These are phyloP conservation scores for Drosophila funebris DNA, from an alignment of 1,140 invertebrate genomes.

Conservation along the genomic window DNA sequence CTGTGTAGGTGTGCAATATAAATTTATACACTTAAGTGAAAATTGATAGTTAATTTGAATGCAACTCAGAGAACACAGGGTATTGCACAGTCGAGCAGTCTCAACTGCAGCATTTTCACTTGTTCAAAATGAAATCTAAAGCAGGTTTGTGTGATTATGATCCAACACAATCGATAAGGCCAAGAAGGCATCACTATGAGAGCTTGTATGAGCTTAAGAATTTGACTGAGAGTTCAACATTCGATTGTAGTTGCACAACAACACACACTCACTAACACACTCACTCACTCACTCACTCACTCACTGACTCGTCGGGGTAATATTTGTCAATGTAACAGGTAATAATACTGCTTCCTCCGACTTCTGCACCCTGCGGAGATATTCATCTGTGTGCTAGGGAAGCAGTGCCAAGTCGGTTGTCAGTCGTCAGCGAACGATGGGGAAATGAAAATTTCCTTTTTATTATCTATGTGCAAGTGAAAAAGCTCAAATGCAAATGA, in stretches of 20 bases:
- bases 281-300: too few relatives aligned
- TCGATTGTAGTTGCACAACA: background rate
- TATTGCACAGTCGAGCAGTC: too few relatives aligned
- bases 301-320: background rate
- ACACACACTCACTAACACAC: background rate
- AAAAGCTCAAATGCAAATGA: too few relatives aligned
- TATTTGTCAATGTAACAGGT: constrained; percentile 30
- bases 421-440: constrained; percentile 17
- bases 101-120: too few relatives aligned
- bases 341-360: background rate
- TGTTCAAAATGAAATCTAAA: too few relatives aligned
- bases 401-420: constrained; percentile 26
- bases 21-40: too few relatives aligned
- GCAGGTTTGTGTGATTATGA: background rate
- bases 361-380: background rate
- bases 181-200: background rate
- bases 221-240: background rate
- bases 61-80: too few relatives aligned
- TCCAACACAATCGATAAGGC: background rate
- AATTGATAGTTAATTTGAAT: too few relatives aligned
- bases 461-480: constrained; percentile 51
- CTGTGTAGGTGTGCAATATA: too few relatives aligned
- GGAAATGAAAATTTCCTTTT: constrained; percentile 56
- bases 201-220: background rate
- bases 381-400: constrained; percentile 6